A percentile compares a stretch with the other conserved stretches of the same genome.
phyloP scores from a whole-genome alignment of 2,888 invertebrate species.

The Heliconius charithonia region DNA sequence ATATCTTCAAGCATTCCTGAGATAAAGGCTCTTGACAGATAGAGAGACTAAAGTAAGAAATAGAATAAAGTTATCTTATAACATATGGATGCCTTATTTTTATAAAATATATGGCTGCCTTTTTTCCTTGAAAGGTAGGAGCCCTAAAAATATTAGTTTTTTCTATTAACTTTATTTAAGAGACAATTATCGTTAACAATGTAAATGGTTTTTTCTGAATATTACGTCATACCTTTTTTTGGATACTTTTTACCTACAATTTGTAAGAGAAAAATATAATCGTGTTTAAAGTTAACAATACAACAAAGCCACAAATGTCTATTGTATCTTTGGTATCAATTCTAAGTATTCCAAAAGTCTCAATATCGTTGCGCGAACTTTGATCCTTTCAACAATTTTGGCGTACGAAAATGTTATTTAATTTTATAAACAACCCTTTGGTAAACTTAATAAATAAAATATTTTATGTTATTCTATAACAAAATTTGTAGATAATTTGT shows the following conservation, averaged over 20 bases:
- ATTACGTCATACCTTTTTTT: background rate
- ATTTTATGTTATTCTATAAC: background rate
- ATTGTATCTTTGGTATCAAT: slow-evolving; percentile 8
- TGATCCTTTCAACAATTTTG: background rate
- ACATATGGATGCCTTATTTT: too few relatives aligned
- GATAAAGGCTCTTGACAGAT: too few relatives aligned
- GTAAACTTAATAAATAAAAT: too few relatives aligned
- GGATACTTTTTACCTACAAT: background rate
- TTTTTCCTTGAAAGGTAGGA: too few relatives aligned
- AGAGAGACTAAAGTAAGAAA: too few relatives aligned
- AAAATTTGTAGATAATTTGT: background rate
- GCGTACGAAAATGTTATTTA: background rate
- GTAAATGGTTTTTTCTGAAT: background rate
- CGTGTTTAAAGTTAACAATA: background rate
- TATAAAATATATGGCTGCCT: too few relatives aligned
- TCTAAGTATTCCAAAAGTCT: background rate
- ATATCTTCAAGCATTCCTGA: too few relatives aligned
- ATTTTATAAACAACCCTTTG: background rate
- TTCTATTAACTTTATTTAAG: background rate
- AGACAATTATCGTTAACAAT: background rate
- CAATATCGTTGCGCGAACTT: background rate
- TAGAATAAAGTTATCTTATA: too few relatives aligned
- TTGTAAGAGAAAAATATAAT: background rate
- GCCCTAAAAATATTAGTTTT: background rate
- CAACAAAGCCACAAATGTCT: background rate